A percentile compares a stretch with the other conserved stretches of the same genome.
These are phyloP conservation scores for Ia io DNA, from an alignment of 2,113 vertebrate genomes.

Conservation along the genomic window DNA sequence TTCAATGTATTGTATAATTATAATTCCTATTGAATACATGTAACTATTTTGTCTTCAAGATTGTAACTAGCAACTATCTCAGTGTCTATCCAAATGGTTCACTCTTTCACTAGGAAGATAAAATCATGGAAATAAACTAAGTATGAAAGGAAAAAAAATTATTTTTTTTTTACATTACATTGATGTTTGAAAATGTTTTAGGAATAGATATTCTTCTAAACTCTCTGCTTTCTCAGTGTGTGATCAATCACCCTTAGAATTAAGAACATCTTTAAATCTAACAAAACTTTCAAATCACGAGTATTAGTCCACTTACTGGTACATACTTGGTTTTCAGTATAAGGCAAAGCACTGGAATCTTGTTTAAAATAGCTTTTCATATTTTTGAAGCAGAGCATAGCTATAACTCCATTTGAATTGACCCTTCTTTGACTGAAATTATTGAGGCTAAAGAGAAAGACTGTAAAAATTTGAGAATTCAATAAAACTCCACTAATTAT, in stretches of 20 bases:
- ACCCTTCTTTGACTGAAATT: neutral
- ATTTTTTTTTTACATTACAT: neutral
- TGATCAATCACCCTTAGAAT: neutral
- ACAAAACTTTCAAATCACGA: neutral
- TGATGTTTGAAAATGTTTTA: neutral
- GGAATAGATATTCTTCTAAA: neutral
- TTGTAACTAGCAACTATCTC: neutral
- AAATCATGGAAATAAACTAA: neutral
- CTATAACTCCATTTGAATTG: neutral
- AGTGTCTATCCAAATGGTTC: neutral
- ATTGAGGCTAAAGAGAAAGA: neutral
- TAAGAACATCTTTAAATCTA: neutral
- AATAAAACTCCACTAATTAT: neutral
- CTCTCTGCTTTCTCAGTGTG: neutral
- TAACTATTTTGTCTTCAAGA: neutral
- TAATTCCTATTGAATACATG: neutral
- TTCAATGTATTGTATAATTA: neutral
- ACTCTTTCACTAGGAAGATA: neutral
- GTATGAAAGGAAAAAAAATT: neutral
- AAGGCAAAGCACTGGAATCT: neutral
- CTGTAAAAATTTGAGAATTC: neutral
- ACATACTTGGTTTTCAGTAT: neutral
- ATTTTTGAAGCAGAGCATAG: neutral
- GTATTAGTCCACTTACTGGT: neutral
- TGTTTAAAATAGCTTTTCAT: neutral